These are phyloP conservation scores for Diadophis punctatus DNA, from an alignment of 2,113 vertebrate genomes.

Conservation along the genomic window DNA sequence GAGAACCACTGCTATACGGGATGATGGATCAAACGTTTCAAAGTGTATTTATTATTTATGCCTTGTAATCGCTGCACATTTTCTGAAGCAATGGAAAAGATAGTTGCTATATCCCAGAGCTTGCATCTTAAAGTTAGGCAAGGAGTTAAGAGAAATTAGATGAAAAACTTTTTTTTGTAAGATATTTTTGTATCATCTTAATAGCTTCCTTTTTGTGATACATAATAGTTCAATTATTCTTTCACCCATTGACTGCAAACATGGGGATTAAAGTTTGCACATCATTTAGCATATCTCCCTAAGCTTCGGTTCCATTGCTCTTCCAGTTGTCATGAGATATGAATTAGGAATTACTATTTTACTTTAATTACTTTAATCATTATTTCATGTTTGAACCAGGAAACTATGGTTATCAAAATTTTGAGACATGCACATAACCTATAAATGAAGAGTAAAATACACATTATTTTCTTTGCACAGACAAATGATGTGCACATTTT, in stretches of 20 bases:
- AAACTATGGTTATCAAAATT: not conserved
- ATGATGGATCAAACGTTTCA: not conserved
- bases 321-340: not conserved
- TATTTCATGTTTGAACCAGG: not conserved
- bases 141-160: not conserved
- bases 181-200: not conserved
- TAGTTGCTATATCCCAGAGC: not conserved
- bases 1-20: too few species aligned
- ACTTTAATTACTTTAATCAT: too few species aligned
- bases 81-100: not conserved
- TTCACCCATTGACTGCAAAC: not conserved
- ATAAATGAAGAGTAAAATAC: too few species aligned
- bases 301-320: not conserved
- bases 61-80: not conserved
- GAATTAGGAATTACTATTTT: not conserved
- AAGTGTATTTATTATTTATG: conserved; percentile 18
- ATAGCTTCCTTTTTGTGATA: not conserved
- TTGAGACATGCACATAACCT: not conserved
- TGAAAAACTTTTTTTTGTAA: not conserved
- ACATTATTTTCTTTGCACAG: too few species aligned
- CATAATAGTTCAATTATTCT: not conserved
- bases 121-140: conserved; percentile 2
- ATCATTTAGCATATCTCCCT: not conserved
- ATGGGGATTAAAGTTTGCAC: not conserved
- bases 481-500: too few species aligned